Conservation (phyloP, 1,140 invertebrate genomes). For the Philotrypesis tridentata region DNA sequence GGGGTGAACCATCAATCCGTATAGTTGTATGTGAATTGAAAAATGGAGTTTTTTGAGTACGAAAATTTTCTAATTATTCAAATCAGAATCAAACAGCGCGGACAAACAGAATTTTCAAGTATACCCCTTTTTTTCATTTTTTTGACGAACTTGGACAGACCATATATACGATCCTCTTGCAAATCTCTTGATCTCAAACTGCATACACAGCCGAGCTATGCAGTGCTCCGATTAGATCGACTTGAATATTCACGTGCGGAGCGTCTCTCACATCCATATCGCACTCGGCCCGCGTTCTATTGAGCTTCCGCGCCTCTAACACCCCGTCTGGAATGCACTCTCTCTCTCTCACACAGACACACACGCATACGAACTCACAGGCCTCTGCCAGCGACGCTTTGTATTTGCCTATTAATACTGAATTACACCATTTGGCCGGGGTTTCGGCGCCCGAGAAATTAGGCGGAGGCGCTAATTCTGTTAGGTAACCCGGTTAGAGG, state of each 20-base stretch:
- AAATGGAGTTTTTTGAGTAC: no score
- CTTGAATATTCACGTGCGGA: constrained; percentile 54
- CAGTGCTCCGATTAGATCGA: constrained; percentile 44
- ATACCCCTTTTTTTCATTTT: no score
- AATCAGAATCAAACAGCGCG: no score
- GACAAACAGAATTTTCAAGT: no score
- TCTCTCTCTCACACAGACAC: neutral
- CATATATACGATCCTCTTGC: neutral
- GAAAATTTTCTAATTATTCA: no score
- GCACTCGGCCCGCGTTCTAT: neutral
- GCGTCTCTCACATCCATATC: neutral
- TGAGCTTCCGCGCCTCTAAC: neutral
- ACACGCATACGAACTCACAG: no score
- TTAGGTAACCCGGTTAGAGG: no score
- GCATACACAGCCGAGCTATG: neutral
- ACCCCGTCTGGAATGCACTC: neutral
- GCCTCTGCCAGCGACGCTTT: constrained; percentile 59
- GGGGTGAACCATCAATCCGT: no score
- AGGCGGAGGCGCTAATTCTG: constrained; percentile 68
- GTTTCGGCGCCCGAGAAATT: constrained; percentile 67
- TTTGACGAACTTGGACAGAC: no score
- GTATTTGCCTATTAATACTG: constrained; percentile 71
- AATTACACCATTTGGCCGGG: constrained; percentile 60
- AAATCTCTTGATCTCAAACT: neutral
- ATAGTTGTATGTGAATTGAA: no score